Evolutionary conservation across 1,140 invertebrate genomes (phyloP), one percentile per base, ranked within the genome.

Genomic region (Pseudomyrmex concolor): DNA sequence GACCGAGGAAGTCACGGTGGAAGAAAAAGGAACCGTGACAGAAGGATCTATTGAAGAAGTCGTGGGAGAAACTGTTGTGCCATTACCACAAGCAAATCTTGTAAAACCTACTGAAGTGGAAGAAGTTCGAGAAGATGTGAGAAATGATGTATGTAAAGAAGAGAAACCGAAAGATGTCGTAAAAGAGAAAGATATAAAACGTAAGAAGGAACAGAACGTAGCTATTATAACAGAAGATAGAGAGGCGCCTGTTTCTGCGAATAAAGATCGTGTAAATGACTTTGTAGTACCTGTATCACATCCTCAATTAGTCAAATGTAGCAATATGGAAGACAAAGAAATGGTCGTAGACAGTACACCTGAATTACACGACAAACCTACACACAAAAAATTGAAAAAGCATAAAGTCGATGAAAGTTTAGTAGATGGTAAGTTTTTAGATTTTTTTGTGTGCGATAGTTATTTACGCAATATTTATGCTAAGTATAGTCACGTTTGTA

Each of bases 271-370:
- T 59, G 94, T 93, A 0, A 91, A 94, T 8, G 91, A 92, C 34
- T 91, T 93, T 77, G 93, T 95, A 4, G 96, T 96, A 94, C 92
- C 96, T 55, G 96, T 89, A 92, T 15, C 93, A 94, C 85, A 95
- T 90, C 96, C 96, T 92, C 96, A 96, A 0, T 84, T 95, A 43
- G 95, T 95, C 2, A 96, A 95, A 91, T 95, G 94, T 68, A 96
- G 96, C 91, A 83, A 89, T 60, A 45, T 59, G 7, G 71, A 85
- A 10, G 66, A 86, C 4, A 84, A 92, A 73, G 50, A 45, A 57
- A 1, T 76, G n/a, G 48, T 68, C 48, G 90, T 86, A 89, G 89
- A 91, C 90, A 91, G 82, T 86, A 90, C 66, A 90, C 84, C 80
- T 86, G 86, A 89, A 89, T 80, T 82, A 92, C 91, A 92, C 83